Evolutionary conservation across 2,113 vertebrate genomes (phyloP), one percentile per base, ranked within the genome.

Genomic region (Nibea albiflora): DNA sequence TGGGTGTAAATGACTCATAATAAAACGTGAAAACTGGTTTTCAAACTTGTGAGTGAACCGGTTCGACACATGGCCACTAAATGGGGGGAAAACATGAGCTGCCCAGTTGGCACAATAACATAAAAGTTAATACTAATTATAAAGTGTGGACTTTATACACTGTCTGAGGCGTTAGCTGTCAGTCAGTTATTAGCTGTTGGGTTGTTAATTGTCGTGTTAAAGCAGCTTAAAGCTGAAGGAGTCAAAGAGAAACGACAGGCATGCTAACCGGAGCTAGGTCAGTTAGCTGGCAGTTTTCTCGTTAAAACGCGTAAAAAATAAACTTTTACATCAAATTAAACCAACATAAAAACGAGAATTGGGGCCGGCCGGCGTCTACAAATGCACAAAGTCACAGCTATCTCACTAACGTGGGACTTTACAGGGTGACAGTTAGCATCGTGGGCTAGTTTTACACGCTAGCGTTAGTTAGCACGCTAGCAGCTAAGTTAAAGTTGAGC

Each of bases 381-480:
- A 24, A 52, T 1, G n/a, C 0, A 1, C 11, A 9, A 15, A 64
- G 8, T 19, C 56, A 0, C 1, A 2, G 8, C 35, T 65, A 49
- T 54, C 4, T 14, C 24, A 49, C 11, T 11, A 11, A 16, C n/a
- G 15, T 4, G 7, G 31, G 16, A 54, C 24, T 52, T 26, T 39
- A 39, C 4, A 50, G 28, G 22, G 12, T 75, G 76, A 78, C 62
- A 84, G 64, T 0, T n/a, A 61, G 15, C 35, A 66, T 53, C 66
- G 57, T 5, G n/a, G 58, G 87, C 85, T 88, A 86, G 79, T 63
- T n/a, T 17, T 8, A 12, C 35, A 2, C 28, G 91, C 87, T 92
- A 93, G 70, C 75, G 26, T 78, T 93, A 92, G 92, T 14, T 46
- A 46, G 44, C 92, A 62, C 1, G 85, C 81, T 90, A 88, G 44